Evolutionary conservation across 2,113 vertebrate genomes (phyloP), one percentile per base, ranked within the genome.

Genomic region (Takifugu bimaculatus): DNA sequence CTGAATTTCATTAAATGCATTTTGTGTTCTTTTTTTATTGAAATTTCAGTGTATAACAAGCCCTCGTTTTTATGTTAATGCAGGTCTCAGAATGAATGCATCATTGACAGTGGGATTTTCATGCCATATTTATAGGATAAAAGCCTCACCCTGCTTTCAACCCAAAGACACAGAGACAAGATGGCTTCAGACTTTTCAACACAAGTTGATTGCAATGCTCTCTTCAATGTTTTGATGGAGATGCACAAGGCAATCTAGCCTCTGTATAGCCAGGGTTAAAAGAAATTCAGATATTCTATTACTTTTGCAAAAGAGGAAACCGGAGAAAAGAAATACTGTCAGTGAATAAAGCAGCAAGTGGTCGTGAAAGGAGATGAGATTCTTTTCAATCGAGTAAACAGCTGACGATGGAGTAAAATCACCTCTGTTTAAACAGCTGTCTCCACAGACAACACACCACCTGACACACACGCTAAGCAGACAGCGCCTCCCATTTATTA

Each of bases 1-100:
- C 87, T 88, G 88, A 90, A 90, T 90, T 91, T 91, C 88, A 91
- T 91, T 91, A 92, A 89, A 90, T 78, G 85, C 85, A 87, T 90
- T 89, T 88, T 89, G 86, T 88, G 81, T 86, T 85, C 78, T 85
- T 89, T 85, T 89, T 89, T 86, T 87, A 89, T 89, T 90, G 88
- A 90, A 89, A 87, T 88, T 81, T 88, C 79, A 85, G 83, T 85
- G 88, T 90, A 89, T 90, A 92, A 91, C 90, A 90, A 90, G 88
- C 86, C 78, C 81, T 84, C 80, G 83, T 90, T 90, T 88, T 90
- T 83, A 90, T 90, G 89, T 84, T 87, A 91, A 90, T 89, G 85
- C 63, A 2, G 60, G 84, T 78, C 78, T 78, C 64, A 80, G 79
- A 79, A 88, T 85, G 83, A 85, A 89, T 79, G 82, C 60, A 57